Percentiles rank a stretch among this genome's conserved stretches.
Evolutionary conservation across 2,797 vertebrate genomes (phyloP).

Genomic region (Moxostoma hubbsi): DNA sequence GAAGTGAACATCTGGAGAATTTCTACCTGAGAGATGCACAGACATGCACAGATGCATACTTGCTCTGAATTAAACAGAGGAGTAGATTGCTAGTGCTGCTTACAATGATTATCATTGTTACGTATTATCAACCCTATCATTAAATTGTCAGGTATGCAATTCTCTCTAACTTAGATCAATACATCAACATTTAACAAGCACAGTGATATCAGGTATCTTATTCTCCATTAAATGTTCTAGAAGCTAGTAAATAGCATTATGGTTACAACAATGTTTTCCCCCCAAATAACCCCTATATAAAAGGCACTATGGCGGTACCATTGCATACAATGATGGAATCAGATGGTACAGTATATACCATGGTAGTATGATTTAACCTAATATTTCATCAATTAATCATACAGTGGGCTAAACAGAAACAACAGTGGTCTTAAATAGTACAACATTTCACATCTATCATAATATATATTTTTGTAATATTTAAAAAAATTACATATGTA

Average conservation of each 20-base stretch:
- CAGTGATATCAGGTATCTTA: slow-evolving; percentile 2
- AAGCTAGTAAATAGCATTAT: not conserved
- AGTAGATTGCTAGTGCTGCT: slow-evolving; percentile 21
- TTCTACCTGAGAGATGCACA: slow-evolving; percentile 54
- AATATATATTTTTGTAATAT: too few species aligned
- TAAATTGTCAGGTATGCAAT: slow-evolving; percentile 25
- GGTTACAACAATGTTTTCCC: not conserved
- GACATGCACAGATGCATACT: slow-evolving; percentile 23
- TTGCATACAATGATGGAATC: not conserved
- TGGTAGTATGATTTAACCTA: not conserved
- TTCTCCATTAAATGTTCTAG: not conserved
- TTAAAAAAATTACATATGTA: too few species aligned
- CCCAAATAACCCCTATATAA: not conserved
- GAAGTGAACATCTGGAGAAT: slow-evolving; percentile 53
- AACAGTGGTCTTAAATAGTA: too few species aligned
- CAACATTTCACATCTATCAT: too few species aligned
- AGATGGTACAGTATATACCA: not conserved
- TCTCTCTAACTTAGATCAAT: slow-evolving; percentile 3
- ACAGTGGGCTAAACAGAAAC: too few species aligned
- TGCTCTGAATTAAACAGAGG: slow-evolving; percentile 34
- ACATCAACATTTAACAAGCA: slow-evolving; percentile 34
- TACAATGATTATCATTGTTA: slow-evolving; percentile 13
- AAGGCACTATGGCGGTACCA: not conserved
- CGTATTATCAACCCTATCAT: slow-evolving; percentile 25
- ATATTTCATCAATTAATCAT: too few species aligned